phyloP scores from a whole-genome alignment of 2,113 vertebrate species.

The Cricetomys ansorgei region DNA sequence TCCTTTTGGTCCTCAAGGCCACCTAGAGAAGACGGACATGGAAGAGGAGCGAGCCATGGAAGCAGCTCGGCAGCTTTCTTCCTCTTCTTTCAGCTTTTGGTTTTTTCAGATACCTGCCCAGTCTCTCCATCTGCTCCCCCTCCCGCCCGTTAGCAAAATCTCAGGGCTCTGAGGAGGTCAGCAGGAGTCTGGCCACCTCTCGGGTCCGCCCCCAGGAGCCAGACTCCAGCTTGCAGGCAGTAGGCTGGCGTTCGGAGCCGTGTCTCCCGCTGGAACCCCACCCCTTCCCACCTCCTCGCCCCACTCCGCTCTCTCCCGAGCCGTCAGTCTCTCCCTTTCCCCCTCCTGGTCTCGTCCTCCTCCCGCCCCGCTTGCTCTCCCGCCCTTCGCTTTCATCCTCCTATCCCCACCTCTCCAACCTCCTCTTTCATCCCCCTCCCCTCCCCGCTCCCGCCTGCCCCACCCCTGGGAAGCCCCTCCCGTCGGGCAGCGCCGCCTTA shows the following conservation, averaged over 20 bases:
- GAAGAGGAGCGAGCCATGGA: conserved; percentile 29
- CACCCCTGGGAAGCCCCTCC: conserved; percentile 83
- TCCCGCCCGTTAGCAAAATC: conserved; percentile 42
- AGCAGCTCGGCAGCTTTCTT: conserved; percentile 16
- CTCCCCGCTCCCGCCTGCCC: conserved; percentile 76
- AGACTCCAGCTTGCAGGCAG: conserved; percentile 54
- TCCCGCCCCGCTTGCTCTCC: conserved; percentile 63
- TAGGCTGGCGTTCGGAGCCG: conserved; percentile 58
- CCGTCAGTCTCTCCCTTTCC: conserved; percentile 70
- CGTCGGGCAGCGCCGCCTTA: conserved; percentile 82
- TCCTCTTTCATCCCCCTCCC: conserved; percentile 79
- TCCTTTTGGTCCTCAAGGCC: not conserved
- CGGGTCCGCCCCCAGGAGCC: conserved; percentile 42
- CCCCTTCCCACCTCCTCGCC: conserved; percentile 76
- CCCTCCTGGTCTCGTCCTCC: conserved; percentile 41
- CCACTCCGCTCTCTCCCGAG: conserved; percentile 53
- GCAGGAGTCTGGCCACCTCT: conserved; percentile 50
- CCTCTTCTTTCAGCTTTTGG: conserved; percentile 60
- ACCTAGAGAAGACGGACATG: not conserved
- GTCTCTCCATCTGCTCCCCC: conserved; percentile 4
- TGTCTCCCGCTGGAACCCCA: conserved; percentile 72
- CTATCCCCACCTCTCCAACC: conserved; percentile 81
- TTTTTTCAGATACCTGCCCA: conserved; percentile 70
- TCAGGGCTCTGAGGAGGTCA: conserved; percentile 25
- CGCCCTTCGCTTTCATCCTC: conserved; percentile 78